Percentiles rank a stretch among this genome's conserved stretches.
These are phyloP conservation scores for Spinus pinus DNA, from an alignment of 2,797 vertebrate genomes.

Conservation along the genomic window DNA sequence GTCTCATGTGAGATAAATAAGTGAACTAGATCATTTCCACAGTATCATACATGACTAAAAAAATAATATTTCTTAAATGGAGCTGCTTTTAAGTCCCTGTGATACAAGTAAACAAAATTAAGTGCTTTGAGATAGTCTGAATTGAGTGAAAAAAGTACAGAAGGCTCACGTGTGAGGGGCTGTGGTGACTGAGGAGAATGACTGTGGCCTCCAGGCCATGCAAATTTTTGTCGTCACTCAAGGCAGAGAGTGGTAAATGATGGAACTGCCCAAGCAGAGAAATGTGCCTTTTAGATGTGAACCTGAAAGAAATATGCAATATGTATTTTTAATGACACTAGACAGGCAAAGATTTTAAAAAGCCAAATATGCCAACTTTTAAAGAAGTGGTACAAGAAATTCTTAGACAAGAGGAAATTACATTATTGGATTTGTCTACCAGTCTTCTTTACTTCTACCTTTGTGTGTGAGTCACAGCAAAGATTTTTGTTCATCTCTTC, in stretches of 20 bases:
- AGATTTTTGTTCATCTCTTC: background rate
- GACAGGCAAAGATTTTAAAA: background rate
- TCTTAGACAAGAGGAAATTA: background rate
- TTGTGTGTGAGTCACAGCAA: background rate
- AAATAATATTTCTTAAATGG: background rate
- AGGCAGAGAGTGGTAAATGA: background rate
- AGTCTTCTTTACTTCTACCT: background rate
- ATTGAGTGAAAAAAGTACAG: background rate
- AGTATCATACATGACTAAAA: background rate
- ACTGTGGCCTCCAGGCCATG: background rate
- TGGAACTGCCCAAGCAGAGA: background rate
- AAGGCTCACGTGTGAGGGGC: background rate
- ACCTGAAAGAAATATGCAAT: background rate
- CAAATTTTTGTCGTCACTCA: background rate
- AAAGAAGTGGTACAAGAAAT: background rate
- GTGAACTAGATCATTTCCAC: background rate
- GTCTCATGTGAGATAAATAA: background rate
- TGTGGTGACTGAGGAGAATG: background rate
- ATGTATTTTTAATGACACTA: background rate
- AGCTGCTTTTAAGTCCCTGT: background rate
- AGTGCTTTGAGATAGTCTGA: background rate
- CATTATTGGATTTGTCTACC: background rate
- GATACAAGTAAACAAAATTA: background rate
- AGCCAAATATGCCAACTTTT: background rate
- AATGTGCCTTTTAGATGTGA: background rate